Percentiles rank a stretch among this genome's conserved stretches.
Evolutionary conservation across 2,797 vertebrate species (phyloP).

Genomic region (Halcyon smyrnensis): DNA sequence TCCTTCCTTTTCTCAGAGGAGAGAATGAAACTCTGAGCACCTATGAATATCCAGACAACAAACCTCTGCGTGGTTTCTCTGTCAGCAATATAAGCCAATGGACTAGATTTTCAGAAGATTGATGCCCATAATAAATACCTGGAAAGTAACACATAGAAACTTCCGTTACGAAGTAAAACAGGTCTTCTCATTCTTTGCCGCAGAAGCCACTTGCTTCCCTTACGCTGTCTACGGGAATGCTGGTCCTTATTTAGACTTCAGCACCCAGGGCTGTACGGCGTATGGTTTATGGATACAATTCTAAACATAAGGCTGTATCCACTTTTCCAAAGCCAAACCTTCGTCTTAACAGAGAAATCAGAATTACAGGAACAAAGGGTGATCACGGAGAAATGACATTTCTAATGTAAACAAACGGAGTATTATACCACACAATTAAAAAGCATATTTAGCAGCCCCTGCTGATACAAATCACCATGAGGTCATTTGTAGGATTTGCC

Average conservation of each 20-base stretch:
- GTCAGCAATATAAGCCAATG: neutral
- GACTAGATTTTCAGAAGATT: slow-evolving; percentile 1
- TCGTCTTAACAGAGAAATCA: neutral
- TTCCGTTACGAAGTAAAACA: slow-evolving; percentile 6
- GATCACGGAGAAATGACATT: neutral
- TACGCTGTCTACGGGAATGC: slow-evolving; percentile 15
- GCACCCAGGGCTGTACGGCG: neutral
- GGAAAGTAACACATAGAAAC: neutral
- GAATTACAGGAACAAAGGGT: neutral
- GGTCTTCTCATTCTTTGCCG: neutral
- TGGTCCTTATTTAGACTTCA: slow-evolving; percentile 16
- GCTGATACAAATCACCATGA: neutral
- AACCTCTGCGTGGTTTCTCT: neutral
- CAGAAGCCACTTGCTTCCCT: neutral
- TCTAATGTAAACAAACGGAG: neutral
- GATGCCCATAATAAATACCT: neutral
- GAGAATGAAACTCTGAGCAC: neutral
- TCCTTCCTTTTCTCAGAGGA: slow-evolving; percentile 1
- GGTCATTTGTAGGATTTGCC: neutral
- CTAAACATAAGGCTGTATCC: neutral
- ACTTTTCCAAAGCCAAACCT: slow-evolving; percentile 20
- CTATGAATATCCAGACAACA: neutral
- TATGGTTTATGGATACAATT: neutral
- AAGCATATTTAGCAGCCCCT: neutral
- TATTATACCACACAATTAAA: neutral